Conservation (phyloP, 2,113 vertebrate genomes). For the Axis porcinus region DNA sequence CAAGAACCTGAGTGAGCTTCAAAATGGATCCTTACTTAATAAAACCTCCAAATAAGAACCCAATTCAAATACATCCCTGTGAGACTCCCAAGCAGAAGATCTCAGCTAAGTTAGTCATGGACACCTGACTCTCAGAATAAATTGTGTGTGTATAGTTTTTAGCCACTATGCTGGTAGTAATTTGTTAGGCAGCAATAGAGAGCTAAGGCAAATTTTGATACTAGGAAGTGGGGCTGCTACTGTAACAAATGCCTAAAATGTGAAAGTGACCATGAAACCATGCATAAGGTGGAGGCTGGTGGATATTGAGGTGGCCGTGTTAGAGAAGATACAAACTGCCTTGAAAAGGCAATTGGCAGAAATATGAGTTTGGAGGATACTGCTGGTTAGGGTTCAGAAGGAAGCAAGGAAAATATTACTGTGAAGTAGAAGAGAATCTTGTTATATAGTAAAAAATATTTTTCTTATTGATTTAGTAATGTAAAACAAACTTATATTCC, state of each 20-base stretch:
- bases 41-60: neutral
- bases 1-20: neutral
- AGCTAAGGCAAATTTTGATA: neutral
- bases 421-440: neutral
- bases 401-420: neutral
- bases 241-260: neutral
- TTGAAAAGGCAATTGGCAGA: neutral
- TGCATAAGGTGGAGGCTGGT: accelerated
- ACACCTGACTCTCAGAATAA: neutral
- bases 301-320: neutral
- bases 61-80: neutral
- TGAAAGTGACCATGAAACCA: neutral
- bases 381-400: neutral
- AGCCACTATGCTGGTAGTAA: neutral
- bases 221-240: neutral
- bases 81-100: neutral
- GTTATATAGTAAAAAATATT: neutral
- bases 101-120: neutral
- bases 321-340: neutral
- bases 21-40: neutral
- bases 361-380: neutral
- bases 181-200: neutral
- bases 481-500: neutral
- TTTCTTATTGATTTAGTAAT: neutral
- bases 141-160: neutral